A percentile compares a stretch with the other conserved stretches of the same genome.
phyloP scores from a whole-genome alignment of 2,888 invertebrate genomes.

The Escarpia spicata region DNA sequence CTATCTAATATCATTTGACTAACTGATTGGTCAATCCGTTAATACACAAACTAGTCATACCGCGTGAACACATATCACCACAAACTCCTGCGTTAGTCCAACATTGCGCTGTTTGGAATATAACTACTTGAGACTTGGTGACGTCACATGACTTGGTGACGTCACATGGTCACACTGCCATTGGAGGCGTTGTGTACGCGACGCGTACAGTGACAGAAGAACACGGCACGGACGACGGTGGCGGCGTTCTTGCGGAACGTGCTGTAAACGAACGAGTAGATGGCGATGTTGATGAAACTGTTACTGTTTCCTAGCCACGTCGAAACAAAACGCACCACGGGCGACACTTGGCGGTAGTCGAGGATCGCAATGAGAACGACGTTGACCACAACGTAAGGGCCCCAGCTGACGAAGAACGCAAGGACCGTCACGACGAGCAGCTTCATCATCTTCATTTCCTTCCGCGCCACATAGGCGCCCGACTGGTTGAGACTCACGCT shows the following conservation, averaged over 20 bases:
- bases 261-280: conserved; percentile 33
- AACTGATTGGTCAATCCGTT: too few species aligned
- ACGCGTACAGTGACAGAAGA: neutral
- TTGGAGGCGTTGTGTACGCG: neutral
- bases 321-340: conserved; percentile 23
- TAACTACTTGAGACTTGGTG: neutral
- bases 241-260: conserved; percentile 28
- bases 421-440: conserved; percentile 41
- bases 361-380: conserved; percentile 22
- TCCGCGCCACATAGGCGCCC: neutral
- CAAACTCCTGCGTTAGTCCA: too few species aligned
- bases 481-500: neutral
- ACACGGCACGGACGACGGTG: neutral
- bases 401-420: conserved; percentile 46
- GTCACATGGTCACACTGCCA: neutral
- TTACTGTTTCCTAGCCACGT: conserved; percentile 35
- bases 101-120: too few species aligned
- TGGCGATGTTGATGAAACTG: conserved; percentile 33
- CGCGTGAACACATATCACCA: too few species aligned
- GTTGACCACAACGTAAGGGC: conserved; percentile 44
- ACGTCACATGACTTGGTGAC: neutral
- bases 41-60: too few species aligned
- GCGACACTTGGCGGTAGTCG: neutral
- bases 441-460: conserved; percentile 37
- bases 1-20: too few species aligned